Base-by-base conservation (phyloP, 2,113 vertebrate species). In the Neofelis nebulosa region DNA sequence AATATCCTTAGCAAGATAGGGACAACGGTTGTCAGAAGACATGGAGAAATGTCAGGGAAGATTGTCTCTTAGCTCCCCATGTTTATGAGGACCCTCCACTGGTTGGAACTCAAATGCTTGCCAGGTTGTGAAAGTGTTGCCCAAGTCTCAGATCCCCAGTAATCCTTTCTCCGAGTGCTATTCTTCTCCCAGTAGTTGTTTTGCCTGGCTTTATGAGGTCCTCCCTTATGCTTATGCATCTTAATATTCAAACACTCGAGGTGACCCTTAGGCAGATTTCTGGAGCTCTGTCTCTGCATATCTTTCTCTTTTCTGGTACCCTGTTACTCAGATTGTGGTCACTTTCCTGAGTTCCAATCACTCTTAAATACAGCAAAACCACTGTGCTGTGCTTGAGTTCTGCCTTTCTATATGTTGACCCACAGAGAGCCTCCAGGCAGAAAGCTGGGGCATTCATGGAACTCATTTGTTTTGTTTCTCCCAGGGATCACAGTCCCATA, bases 391-490 rank as follows among this genome's bases (percentile, higher is more conserved):
- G 48, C 81, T 81, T 88, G 45, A 74, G 7, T 89, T 94, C 78
- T 97, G 38, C 65, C 7, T 80, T 33, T 91, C 74, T 85, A 5
- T 76, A 4, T 73, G 41, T 91, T n/a, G 71, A 0, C 80, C 73
- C 65, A 27, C 25, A 91, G 52, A 84, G 68, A 68, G 38, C 69
- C 76, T 88, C 41, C 79, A 81, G 83, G 29, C 82, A 96, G 79
- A 83, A 82, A 82, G 31, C 82, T 68, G 19, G 78, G 69, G 25
- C 68, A 15, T 11, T 45, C 57, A 52, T n/a, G 55, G 61, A 55
- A 89, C 31, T 82, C 41, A 52, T 63, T 92, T 87, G 11, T 89
- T 96, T 97, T 71, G 38, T 95, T 74, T 85, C 84, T 93, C 86
- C 52, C 29, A 68, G 65, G 52, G 25, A 63, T 80, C 50, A 95